Base-by-base conservation (phyloP, 1,140 invertebrate genomes). In the Drosophila tani region DNA sequence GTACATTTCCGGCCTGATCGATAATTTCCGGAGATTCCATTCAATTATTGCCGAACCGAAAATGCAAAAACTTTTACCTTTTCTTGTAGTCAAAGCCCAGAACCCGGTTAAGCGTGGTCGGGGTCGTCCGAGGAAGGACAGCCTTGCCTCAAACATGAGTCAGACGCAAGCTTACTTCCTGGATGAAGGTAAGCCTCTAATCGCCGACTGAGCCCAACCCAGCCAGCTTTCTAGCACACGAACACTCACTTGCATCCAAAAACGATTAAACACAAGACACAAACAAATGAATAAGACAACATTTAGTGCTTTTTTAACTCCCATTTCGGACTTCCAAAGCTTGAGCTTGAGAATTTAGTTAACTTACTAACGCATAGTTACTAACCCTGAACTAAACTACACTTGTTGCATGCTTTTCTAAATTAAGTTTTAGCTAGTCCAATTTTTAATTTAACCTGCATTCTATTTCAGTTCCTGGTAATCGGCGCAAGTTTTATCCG, bases 101-200 rank as follows among this genome's bases (percentile, higher is more conserved):
- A 92, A 79, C 81, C 93, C 93, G 68, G 93, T 94, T 92, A 94
- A 94, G 80, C 93, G 94, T 49, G 94, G 94, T 64, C 91, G 94
- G 49, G 94, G 94, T 32, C 93, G 94, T 59, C 94, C 93, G 58
- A 93, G 93, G 81, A 95, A 94, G 86, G 94, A 94, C 82, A 94
- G 91, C 75, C 81, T 92, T 82, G 80, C 77, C 71, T 93, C 91
- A 77, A 93, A 93, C 91, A 76, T 91, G 90, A 93, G 87, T 91
- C 79, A 92, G 64, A 75, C 91, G 80, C 91, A 93, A 91, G 94
- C 91, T 93, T 94, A 93, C 82, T 93, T 93, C 87, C 91, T 93
- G 76, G 92, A 96, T 93, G 95, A 96, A 94, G 95, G 94, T 95
- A 94, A 91, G 91, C 74, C 81, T 79, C 64, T 64, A 55, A 60